Conservation (phyloP, 2,113 vertebrate species). For the Rhinopomastus cyanomelas region DNA sequence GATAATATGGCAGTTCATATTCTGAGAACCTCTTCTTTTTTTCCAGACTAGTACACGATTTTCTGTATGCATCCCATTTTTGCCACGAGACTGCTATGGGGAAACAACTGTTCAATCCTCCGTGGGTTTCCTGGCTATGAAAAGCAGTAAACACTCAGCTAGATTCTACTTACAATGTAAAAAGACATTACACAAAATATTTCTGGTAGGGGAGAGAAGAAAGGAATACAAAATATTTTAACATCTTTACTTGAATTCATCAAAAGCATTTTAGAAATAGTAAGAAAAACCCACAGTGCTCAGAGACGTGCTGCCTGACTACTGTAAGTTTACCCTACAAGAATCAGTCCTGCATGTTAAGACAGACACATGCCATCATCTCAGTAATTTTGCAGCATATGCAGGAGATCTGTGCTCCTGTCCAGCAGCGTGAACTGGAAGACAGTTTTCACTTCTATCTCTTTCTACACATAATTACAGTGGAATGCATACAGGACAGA, state of each 20-base stretch:
- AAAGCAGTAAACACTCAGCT: neutral
- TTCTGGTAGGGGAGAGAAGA: constrained; percentile 5
- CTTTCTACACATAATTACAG: neutral
- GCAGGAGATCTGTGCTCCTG: neutral
- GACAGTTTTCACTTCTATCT: neutral
- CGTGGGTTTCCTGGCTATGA: constrained; percentile 6
- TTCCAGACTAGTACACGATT: constrained; percentile 42
- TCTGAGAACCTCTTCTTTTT: constrained; percentile 13
- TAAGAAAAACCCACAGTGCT: neutral
- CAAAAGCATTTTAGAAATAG: neutral
- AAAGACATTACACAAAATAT: neutral
- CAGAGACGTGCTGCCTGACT: neutral
- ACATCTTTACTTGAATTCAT: neutral
- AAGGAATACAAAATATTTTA: neutral
- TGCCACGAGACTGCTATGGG: constrained; percentile 28
- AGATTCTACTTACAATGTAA: neutral
- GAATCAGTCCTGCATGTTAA: neutral
- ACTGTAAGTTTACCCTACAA: neutral
- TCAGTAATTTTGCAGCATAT: neutral
- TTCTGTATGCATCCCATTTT: constrained; percentile 71
- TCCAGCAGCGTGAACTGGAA: neutral
- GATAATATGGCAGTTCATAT: constrained; percentile 40
- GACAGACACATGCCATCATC: neutral
- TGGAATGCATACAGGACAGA: constrained; percentile 69
- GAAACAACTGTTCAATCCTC: constrained; percentile 12